These are phyloP conservation scores for Linnaemya vulpina DNA, from an alignment of 2,888 invertebrate species.

Conservation along the genomic window DNA sequence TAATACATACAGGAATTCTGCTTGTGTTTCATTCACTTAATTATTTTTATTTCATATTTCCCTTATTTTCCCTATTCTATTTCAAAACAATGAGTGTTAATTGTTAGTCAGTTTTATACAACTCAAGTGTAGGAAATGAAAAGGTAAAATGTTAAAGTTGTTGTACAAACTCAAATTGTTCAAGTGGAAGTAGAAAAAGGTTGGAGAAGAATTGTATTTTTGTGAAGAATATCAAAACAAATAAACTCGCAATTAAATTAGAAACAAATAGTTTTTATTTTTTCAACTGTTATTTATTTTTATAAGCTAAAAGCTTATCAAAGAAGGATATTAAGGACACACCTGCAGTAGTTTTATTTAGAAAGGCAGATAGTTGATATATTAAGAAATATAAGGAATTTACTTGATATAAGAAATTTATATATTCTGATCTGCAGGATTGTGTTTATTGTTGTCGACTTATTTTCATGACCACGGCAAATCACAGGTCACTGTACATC, in stretches of 20 bases:
- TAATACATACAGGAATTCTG: slow-evolving; percentile 41
- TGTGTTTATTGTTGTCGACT: no score
- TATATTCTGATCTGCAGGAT: no score
- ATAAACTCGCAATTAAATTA: not conserved
- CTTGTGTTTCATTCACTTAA: slow-evolving; percentile 48
- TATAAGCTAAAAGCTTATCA: no score
- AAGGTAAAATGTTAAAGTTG: slow-evolving; percentile 32
- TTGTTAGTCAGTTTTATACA: slow-evolving; percentile 37
- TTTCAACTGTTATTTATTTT: no score
- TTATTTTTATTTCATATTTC: slow-evolving; percentile 27
- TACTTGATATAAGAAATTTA: no score
- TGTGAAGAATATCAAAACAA: not conserved
- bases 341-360: no score
- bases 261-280: no score
- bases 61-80: not conserved
- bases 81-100: slow-evolving; percentile 41
- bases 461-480: no score
- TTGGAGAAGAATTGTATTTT: not conserved
- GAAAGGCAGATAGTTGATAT: no score
- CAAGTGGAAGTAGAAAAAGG: not conserved
- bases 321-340: no score
- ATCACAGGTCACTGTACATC: no score
- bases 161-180: slow-evolving; percentile 1
- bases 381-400: no score
- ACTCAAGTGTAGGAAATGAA: slow-evolving; percentile 19